Percentiles rank a stretch among this genome's conserved stretches.
These are phyloP conservation scores for Bubo scandiacus DNA, from an alignment of 2,113 vertebrate genomes.

Conservation along the genomic window DNA sequence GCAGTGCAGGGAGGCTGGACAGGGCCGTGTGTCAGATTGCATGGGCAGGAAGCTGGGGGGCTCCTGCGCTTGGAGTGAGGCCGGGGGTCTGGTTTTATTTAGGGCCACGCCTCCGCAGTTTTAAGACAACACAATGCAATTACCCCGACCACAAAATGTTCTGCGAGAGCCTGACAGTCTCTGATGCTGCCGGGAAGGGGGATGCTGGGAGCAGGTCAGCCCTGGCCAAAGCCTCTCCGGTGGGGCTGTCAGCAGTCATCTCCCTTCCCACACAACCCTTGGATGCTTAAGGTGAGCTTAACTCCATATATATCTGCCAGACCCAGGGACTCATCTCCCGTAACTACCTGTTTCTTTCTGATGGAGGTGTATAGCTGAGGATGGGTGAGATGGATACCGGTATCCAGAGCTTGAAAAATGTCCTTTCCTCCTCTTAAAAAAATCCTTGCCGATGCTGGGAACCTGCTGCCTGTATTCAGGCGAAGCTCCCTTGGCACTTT, in stretches of 20 bases:
- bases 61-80: background rate
- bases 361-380: background rate
- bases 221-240: rapidly evolving
- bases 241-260: background rate
- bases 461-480: background rate
- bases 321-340: background rate
- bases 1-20: background rate
- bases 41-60: background rate
- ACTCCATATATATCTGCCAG: background rate
- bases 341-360: background rate
- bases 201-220: background rate
- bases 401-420: background rate
- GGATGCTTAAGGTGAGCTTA: background rate
- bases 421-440: background rate
- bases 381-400: background rate
- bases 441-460: background rate
- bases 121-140: slow-evolving; percentile 14
- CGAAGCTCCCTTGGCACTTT: background rate
- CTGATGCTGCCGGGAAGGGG: background rate
- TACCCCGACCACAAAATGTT: background rate
- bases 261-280: background rate
- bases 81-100: background rate
- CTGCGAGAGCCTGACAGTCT: background rate
- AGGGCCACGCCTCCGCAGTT: background rate
- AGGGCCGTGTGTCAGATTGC: background rate